These are phyloP conservation scores for Argyresthia albistria DNA, from an alignment of 2,888 invertebrate genomes.

Conservation along the genomic window DNA sequence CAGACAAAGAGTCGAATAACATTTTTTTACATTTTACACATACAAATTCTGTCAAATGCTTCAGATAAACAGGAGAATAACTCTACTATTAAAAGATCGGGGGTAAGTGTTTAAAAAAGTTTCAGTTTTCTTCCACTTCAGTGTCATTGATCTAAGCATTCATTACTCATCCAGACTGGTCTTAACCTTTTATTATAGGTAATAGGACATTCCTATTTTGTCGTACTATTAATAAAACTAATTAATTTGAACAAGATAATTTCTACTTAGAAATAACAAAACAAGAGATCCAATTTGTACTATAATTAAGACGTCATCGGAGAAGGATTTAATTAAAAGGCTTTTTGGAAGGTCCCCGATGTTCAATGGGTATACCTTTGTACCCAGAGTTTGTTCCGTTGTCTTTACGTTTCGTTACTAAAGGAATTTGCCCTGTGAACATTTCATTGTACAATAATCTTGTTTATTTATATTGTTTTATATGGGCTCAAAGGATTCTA, in stretches of 20 bases:
- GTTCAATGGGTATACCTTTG: slow-evolving; percentile 59
- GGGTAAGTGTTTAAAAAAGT: no score
- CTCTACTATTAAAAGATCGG: no score
- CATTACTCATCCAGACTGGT: no score
- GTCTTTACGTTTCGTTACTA: background rate
- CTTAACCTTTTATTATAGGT: no score
- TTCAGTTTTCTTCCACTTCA: no score
- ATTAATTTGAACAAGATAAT: slow-evolving; percentile 49
- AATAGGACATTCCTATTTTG: no score
- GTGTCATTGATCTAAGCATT: no score
- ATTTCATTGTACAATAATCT: background rate
- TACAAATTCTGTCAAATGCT: no score
- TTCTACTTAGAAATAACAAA: slow-evolving; percentile 61
- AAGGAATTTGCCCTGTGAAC: background rate
- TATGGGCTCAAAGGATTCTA: no score
- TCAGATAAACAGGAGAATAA: no score
- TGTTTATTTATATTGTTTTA: background rate
- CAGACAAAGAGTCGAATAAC: no score
- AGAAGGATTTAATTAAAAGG: slow-evolving; percentile 71
- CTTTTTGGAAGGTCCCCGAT: slow-evolving; percentile 59
- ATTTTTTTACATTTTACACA: no score
- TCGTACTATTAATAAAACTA: slow-evolving; percentile 19
- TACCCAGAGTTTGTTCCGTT: slow-evolving; percentile 41
- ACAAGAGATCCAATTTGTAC: slow-evolving; percentile 62
- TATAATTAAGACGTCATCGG: slow-evolving; percentile 70